Evolutionary conservation across 2,797 vertebrate species (phyloP), one percentile per base, ranked within the genome.

Genomic region (Oreochromis mossambicus): DNA sequence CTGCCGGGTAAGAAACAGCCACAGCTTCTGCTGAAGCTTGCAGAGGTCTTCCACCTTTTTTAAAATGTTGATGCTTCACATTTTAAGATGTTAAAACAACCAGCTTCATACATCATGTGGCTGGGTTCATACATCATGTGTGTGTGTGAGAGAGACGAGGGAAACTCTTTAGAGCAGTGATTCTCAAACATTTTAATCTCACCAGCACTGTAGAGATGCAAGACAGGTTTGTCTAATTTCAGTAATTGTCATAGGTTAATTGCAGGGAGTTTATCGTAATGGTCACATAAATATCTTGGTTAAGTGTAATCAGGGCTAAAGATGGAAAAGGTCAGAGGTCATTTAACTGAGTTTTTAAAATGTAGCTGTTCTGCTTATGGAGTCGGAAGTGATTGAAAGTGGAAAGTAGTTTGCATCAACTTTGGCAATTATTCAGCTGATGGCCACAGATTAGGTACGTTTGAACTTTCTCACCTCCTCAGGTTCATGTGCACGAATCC

Each of bases 1-100:
- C 73, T 97, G 97, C 89, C 94, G 96, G 95, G 97, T 97, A 19
- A 90, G 95, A 58, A 34, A 10, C 4, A 8, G 34, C 34, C 29
- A 32, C 6, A 0, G 68, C 26, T 75, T 0, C 17, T 12, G 26
- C 24, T 38, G 34, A 13, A 13, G 1, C 61, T 41, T 1, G 19
- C 34, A 66, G 61, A 38, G 0, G 5, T 6, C 58, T 29, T 63
- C 7, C 58, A 46, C 21, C 41, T 29, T 70, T 46, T 26, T 48
- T 73, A 29, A 73, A 48, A 29, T 73, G 68, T 73, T 48, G 6
- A 46, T 48, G 68, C 15, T 48, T 73, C 9, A 19, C 17, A 29
- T 73, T 70, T 70, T 70, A 26, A 70, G 24, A 70, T 46, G 38
- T 46, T 46, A 7, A 70, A 46, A 29, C 66, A 0, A 46, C 14